phyloP scores from a whole-genome alignment of 2,797 vertebrate genomes.

The Cirrhinus mrigala region DNA sequence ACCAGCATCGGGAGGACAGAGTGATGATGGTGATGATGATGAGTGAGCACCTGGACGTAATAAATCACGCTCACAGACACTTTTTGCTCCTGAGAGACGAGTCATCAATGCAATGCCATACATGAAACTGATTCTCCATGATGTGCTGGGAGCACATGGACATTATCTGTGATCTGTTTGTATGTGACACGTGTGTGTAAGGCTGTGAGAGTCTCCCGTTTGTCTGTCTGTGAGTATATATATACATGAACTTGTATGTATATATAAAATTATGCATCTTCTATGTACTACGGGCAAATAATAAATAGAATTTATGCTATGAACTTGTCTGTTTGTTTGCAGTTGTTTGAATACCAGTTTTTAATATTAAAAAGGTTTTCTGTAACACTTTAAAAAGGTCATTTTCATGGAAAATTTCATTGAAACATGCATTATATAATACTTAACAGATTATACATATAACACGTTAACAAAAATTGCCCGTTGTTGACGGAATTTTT shows the following conservation, averaged over 20 bases:
- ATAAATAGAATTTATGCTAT: slow-evolving; percentile 70
- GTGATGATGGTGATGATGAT: slow-evolving; percentile 6
- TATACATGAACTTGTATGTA: slow-evolving; percentile 61
- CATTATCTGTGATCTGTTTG: slow-evolving; percentile 36
- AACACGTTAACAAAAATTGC: too few relatives aligned
- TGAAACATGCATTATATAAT: neutral
- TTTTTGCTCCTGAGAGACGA: slow-evolving; percentile 8
- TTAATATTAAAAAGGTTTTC: neutral
- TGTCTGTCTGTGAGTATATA: slow-evolving; percentile 64
- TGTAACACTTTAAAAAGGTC: neutral
- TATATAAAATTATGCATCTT: slow-evolving; percentile 65
- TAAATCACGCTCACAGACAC: neutral
- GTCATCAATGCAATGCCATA: slow-evolving; percentile 22
- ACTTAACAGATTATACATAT: neutral
- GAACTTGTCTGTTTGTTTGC: slow-evolving; percentile 24
- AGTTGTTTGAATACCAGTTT: neutral
- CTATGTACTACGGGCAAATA: slow-evolving; percentile 72
- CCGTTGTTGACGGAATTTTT: too few relatives aligned
- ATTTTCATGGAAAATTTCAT: neutral
- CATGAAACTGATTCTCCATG: slow-evolving; percentile 51
- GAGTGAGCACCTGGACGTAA: slow-evolving; percentile 2
- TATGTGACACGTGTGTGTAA: slow-evolving; percentile 54
- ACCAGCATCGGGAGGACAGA: slow-evolving; percentile 39
- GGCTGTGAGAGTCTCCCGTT: slow-evolving; percentile 49
- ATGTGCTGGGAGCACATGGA: slow-evolving; percentile 57